Evolutionary conservation across 2,797 vertebrate species (phyloP).

Genomic region (Furcifer pardalis): DNA sequence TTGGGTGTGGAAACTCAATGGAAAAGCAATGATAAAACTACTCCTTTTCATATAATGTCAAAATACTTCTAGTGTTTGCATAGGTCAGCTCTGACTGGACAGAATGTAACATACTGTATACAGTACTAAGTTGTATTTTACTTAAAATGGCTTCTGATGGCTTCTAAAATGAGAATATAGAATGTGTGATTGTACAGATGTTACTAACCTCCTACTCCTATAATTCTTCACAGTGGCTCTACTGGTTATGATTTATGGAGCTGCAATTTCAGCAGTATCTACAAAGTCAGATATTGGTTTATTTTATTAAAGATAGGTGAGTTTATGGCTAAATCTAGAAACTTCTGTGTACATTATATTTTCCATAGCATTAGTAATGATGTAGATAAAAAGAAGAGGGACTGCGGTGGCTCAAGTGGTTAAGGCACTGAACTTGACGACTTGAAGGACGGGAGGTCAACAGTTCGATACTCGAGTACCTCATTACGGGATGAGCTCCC

Average conservation of each 20-base stretch:
- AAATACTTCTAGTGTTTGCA: no score
- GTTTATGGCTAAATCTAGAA: background rate
- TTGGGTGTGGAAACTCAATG: no score
- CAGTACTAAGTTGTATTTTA: accelerated
- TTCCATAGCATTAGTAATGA: background rate
- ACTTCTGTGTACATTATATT: background rate
- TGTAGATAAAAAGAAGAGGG: background rate
- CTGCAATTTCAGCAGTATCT: background rate
- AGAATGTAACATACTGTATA: no score
- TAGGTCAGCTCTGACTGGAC: no score
- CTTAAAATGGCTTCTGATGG: background rate
- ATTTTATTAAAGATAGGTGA: background rate
- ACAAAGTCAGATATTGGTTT: background rate
- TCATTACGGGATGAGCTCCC: no score
- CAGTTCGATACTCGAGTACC: no score
- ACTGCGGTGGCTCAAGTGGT: no score
- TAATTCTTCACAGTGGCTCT: background rate
- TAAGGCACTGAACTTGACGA: no score
- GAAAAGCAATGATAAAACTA: no score
- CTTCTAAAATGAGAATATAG: background rate
- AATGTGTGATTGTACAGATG: background rate
- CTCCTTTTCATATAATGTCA: no score
- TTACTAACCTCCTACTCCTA: background rate
- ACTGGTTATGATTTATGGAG: background rate
- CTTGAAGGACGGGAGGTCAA: no score